Base-by-base conservation (phyloP, 2,888 invertebrate species). In the Miltochrista miniata region DNA sequence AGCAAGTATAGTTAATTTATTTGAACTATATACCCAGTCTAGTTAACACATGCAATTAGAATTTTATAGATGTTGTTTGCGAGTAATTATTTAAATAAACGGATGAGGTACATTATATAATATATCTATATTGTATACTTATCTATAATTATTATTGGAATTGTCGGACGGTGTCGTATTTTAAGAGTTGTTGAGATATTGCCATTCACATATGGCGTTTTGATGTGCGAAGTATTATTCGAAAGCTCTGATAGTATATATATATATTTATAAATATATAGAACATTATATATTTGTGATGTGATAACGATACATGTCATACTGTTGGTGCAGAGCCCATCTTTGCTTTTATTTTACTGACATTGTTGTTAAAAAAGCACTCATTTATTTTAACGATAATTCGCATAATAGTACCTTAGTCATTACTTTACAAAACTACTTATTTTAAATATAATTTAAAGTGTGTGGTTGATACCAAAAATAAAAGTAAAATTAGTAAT, bases 251-350 rank as follows among this genome's bases (percentile, higher is more conserved):
- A 72, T 70, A 72, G 75, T 74, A 66, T 42, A 63, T 50, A 61
- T 56, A 31, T 54, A 39, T n/a, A n/a, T n/a, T n/a, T n/a, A n/a
- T n/a, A n/a, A n/a, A n/a, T n/a, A n/a, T n/a, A n/a, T n/a, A n/a
- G n/a, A n/a, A n/a, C n/a, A n/a, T 68, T 67, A 61, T 64, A 62
- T 70, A 66, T 61, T 67, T 68, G 88, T 90, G 89, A 90, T 68
- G 88, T 90, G 89, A 90, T 90, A 90, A 83, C 68, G 76, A 80
- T 83, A 59, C 56, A 74, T 82, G 80, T 83, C 80, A 81, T 81
- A 76, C 79, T 79, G 78, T 77, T 79, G 79, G 78, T 80, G 83
- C 83, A 77, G 72, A 31, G 4, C 31, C 11, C 73, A 72, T 76
- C 72, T 68, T 72, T 68, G 59, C 71, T 61, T 65, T 64, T 66